phyloP scores from a whole-genome alignment of 2,888 invertebrate species.

The Asteroscopus sphinx region DNA sequence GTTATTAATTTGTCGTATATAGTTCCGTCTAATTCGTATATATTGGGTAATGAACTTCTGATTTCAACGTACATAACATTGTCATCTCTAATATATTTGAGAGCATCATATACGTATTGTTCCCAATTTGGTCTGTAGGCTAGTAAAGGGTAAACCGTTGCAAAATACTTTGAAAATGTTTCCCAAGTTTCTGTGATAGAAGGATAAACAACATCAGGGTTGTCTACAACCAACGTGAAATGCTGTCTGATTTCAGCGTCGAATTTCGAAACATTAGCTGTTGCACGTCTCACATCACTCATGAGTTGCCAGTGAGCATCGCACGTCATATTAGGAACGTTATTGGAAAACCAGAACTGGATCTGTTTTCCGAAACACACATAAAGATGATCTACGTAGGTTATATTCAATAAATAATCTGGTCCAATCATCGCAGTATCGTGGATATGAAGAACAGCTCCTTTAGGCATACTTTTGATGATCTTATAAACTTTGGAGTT shows the following conservation, averaged over 20 bases:
- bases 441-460: constrained; percentile 92
- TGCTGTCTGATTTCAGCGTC: constrained; percentile 86
- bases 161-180: constrained; percentile 89
- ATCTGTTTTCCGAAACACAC: constrained; percentile 76
- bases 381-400: constrained; percentile 91
- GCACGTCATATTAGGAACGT: constrained; percentile 64
- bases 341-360: constrained; percentile 71
- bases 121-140: constrained; percentile 91
- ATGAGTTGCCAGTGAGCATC: constrained; percentile 82
- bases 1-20: constrained; percentile 88
- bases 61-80: constrained; percentile 93
- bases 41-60: constrained; percentile 90
- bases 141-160: constrained; percentile 86
- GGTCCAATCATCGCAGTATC: constrained; percentile 91
- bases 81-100: constrained; percentile 91
- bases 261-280: constrained; percentile 81
- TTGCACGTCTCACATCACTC: constrained; percentile 76
- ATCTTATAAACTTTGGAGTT: constrained; percentile 91
- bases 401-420: constrained; percentile 91
- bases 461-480: constrained; percentile 93
- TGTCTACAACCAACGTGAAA: constrained; percentile 88
- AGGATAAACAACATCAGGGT: constrained; percentile 82
- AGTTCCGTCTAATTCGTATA: constrained; percentile 92
- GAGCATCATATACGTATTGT: constrained; percentile 91
- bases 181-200: constrained; percentile 90